A percentile compares a stretch with the other conserved stretches of the same genome.
phyloP scores from a whole-genome alignment of 2,113 vertebrate species.

The Sapajus apella region DNA sequence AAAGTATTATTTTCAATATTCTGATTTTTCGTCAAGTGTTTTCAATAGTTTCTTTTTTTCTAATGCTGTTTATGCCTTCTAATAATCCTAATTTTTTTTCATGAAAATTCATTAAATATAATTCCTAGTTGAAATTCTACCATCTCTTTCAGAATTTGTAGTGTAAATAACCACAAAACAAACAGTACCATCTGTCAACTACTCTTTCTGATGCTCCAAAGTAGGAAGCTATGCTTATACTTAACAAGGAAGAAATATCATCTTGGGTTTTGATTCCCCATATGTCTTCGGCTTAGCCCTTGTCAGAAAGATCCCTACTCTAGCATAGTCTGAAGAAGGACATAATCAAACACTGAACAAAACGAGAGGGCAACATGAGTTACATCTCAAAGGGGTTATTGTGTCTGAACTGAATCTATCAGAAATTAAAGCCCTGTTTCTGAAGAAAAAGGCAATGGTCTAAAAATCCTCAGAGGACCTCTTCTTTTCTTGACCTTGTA shows the following conservation, averaged over 20 bases:
- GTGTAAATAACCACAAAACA: constrained; percentile 3
- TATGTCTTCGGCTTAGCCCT: neutral
- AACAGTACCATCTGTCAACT: neutral
- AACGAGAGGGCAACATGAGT: neutral
- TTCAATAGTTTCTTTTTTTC: neutral
- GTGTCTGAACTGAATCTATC: neutral
- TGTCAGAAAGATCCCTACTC: neutral
- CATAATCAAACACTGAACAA: neutral
- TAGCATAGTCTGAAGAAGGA: constrained; percentile 1
- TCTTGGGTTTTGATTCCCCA: neutral
- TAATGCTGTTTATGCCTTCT: neutral
- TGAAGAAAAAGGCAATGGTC: neutral
- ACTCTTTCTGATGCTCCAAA: neutral
- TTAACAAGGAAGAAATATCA: neutral
- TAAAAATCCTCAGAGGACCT: neutral
- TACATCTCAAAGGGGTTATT: neutral
- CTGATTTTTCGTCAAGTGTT: neutral
- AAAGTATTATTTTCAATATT: neutral
- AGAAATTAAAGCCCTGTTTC: constrained; percentile 50
- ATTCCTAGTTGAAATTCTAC: neutral
- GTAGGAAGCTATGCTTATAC: neutral
- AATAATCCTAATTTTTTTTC: neutral
- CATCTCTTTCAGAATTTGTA: neutral
- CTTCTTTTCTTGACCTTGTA: constrained; percentile 7
- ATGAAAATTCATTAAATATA: neutral